Evolutionary conservation across 2,113 vertebrate genomes (phyloP).

Genomic region (Strix aluco): DNA sequence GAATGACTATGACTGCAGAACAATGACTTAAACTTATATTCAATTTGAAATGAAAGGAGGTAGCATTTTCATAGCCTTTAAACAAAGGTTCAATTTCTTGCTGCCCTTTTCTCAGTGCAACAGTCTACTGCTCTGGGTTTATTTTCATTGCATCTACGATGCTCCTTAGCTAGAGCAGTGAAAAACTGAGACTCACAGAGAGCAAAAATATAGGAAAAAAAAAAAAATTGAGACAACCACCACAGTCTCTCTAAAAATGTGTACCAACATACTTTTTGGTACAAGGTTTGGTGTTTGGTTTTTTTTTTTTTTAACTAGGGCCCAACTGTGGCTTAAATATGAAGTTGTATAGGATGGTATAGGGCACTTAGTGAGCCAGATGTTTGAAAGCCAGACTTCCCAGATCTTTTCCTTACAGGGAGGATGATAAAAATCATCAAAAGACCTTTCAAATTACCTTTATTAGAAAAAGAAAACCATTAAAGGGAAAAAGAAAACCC

Average conservation of each 20-base stretch:
- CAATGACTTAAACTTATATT: background rate
- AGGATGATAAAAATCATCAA: background rate
- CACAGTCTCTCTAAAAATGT: background rate
- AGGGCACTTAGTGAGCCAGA: background rate
- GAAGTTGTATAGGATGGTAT: background rate
- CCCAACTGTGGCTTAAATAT: background rate
- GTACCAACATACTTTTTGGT: background rate
- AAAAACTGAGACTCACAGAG: background rate
- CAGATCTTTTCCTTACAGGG: background rate
- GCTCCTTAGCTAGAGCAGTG: background rate
- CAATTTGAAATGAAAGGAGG: background rate
- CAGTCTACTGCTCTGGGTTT: background rate
- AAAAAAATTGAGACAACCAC: background rate
- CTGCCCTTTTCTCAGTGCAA: background rate
- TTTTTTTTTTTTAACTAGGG: background rate
- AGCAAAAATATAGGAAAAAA: background rate
- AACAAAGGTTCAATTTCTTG: background rate
- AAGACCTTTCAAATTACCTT: background rate
- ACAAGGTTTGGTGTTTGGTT: background rate
- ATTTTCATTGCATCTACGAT: background rate
- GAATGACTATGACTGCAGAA: background rate
- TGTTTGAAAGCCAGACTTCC: background rate
- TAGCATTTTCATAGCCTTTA: background rate
- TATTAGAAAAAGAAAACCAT: background rate
- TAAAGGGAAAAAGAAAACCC: background rate